Conservation (phyloP, 2,113 vertebrate species). For the Chloebia gouldiae region DNA sequence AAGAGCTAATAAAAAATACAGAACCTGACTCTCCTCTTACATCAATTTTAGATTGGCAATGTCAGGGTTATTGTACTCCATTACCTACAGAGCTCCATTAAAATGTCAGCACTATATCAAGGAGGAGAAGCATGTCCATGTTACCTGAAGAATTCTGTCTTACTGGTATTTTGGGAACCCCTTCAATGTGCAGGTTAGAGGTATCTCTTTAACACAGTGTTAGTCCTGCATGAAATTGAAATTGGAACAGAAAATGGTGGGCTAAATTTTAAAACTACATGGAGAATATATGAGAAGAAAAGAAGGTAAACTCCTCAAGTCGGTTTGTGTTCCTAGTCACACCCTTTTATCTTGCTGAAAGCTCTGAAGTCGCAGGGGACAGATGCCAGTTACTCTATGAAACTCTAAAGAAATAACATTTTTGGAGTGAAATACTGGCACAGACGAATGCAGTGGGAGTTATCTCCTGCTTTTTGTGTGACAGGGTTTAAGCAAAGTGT, state of each 20-base stretch:
- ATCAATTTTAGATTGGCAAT: background rate
- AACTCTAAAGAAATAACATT: background rate
- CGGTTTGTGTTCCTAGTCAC: background rate
- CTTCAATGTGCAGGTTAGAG: background rate
- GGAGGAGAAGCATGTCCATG: background rate
- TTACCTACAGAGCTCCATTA: background rate
- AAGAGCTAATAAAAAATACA: constrained; percentile 44
- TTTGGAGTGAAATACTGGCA: background rate
- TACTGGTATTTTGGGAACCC: background rate
- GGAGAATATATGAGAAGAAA: background rate
- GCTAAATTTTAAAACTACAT: background rate
- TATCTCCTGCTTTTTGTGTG: background rate
- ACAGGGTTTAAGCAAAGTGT: background rate
- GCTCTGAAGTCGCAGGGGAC: background rate
- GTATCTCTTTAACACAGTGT: background rate
- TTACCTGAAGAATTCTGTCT: background rate
- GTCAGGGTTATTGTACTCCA: background rate
- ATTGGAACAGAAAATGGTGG: background rate
- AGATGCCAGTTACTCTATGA: background rate
- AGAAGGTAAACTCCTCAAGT: background rate
- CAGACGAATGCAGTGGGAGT: background rate
- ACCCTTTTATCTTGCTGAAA: background rate
- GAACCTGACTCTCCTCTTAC: background rate
- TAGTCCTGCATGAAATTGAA: background rate
- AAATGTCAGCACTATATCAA: background rate